phyloP scores from a whole-genome alignment of 2,888 invertebrate species.

The Protonemura montana region DNA sequence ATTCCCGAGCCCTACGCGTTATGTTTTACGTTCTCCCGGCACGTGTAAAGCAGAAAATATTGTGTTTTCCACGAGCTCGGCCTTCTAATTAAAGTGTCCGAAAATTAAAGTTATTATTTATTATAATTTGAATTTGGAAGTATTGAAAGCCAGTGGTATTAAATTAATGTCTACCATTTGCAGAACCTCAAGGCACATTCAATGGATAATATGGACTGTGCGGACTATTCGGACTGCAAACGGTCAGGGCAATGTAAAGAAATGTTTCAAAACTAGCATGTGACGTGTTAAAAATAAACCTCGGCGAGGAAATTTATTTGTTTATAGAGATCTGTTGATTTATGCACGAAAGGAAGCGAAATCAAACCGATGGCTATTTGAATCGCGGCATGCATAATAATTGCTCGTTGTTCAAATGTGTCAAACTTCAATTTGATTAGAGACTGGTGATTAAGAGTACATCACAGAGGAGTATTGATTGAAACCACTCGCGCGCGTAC shows the following conservation, averaged over 20 bases:
- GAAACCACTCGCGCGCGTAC: not conserved
- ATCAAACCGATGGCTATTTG: not conserved
- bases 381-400: not conserved
- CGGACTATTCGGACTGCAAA: not conserved
- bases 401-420: conserved; percentile 3
- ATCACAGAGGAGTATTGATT: not conserved
- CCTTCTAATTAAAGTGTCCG: not conserved
- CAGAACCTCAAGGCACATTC: too few species aligned
- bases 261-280: not conserved
- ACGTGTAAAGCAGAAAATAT: not conserved
- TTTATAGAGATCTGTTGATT: not conserved
- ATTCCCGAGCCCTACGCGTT: not conserved
- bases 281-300: not conserved
- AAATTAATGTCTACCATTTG: not conserved
- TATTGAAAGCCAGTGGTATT: not conserved
- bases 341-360: not conserved
- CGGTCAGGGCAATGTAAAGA: not conserved
- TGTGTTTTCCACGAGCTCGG: conserved; percentile 21
- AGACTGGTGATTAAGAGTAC: not conserved
- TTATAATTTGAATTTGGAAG: not conserved
- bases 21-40: not conserved
- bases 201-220: not conserved
- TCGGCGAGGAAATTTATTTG: not conserved
- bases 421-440: not conserved
- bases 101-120: conserved; percentile 13